A percentile compares a stretch with the other conserved stretches of the same genome.
Conservation (phyloP, 2,797 vertebrate genomes). For the Pseudotriccus pelzelni region DNA sequence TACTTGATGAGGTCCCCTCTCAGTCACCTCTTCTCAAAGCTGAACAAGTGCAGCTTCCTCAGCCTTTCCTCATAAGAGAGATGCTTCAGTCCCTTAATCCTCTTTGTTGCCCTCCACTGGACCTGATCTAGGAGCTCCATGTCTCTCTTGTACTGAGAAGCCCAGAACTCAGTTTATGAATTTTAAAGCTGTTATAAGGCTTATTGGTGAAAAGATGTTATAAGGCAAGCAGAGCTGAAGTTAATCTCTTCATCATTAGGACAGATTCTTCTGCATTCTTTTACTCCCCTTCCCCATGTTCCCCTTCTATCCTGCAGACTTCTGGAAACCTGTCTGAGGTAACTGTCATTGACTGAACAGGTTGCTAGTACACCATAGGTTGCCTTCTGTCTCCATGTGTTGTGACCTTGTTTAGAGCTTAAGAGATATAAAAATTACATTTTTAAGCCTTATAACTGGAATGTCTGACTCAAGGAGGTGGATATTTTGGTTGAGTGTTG, state of each 20-base stretch:
- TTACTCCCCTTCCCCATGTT: neutral
- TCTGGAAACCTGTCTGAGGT: neutral
- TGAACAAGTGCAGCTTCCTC: neutral
- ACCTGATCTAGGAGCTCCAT: rapidly evolving
- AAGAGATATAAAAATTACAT: neutral
- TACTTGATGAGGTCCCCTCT: neutral
- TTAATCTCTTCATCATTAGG: neutral
- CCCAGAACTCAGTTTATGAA: neutral
- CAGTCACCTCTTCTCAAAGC: neutral
- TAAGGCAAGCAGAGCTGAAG: neutral
- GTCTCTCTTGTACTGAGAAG: neutral
- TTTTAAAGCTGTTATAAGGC: neutral
- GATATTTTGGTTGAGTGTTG: neutral
- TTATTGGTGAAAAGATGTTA: neutral
- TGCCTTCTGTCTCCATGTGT: neutral
- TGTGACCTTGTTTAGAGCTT: neutral
- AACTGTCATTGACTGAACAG: neutral
- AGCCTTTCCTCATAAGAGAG: neutral
- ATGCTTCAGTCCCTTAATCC: neutral
- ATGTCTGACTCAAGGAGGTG: neutral
- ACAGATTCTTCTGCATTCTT: neutral
- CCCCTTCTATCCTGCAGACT: neutral
- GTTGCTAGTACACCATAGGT: neutral
- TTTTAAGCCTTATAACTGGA: neutral
- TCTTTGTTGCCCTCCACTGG: rapidly evolving